Evolutionary conservation across 2,888 invertebrate genomes (phyloP), one percentile per base, ranked within the genome.

Genomic region (Spodoptera littoralis): DNA sequence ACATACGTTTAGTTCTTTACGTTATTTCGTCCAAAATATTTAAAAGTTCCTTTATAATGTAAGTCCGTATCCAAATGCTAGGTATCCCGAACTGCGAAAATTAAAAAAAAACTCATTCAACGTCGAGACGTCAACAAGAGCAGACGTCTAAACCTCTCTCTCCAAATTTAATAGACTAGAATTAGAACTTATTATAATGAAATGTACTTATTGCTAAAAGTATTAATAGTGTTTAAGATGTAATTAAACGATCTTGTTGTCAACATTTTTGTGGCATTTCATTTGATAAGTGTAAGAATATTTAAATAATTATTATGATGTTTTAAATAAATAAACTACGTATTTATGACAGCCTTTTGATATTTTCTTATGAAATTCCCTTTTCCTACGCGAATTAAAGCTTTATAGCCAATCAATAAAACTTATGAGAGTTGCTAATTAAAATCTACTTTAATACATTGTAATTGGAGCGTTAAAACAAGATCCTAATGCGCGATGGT

Each of bases 271-370:
- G 87, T 89, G 89, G 88, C 89, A 87, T 90, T 92, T 90, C 88
- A 89, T 90, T 92, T 90, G 85, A 83, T 90, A 88, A 87, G 81
- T 85, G 62, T 88, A 89, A 88, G 81, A 86, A 78, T 90, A 92
- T 88, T 91, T 87, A 90, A 88, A 82, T 83, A 77, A 79, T 72
- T 86, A 91, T 88, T 86, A 87, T 85, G 85, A 90, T 87, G 92
- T 92, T 93, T 92, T 91, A 91, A 93, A 91, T 92, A 92, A 90
- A 90, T 88, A 85, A 92, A 79, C 87, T 91, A 90, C 87, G 86
- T 92, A 94, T 93, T 93, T 93, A 92, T 92, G 93, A 92, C 86
- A 89, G 90, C 89, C 85, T 79, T 57, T 84, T 72, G 65, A 85
- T 64, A 74, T 78, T 85, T 88, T 88, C 68, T 63, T 65, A 27